phyloP scores from a whole-genome alignment of 2,113 vertebrate genomes.

The Asarcornis scutulata region DNA sequence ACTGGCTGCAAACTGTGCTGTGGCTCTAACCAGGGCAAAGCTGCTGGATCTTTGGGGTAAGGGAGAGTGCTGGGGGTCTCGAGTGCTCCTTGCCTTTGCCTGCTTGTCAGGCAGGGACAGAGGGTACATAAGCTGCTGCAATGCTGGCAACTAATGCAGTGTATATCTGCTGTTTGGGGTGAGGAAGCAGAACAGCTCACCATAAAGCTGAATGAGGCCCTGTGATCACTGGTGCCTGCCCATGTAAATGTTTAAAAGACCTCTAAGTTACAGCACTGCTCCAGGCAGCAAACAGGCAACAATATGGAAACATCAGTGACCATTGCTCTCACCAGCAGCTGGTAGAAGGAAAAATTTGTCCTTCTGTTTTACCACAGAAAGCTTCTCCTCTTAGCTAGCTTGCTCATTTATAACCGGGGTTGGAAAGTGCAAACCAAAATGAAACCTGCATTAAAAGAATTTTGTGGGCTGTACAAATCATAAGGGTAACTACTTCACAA shows the following conservation, averaged over 20 bases:
- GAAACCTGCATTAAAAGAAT: conserved; percentile 41
- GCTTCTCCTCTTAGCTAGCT: neutral
- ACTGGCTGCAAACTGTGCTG: neutral
- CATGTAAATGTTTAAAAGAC: neutral
- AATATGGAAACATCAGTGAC: neutral
- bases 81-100: neutral
- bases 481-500: conserved; percentile 46
- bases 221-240: neutral
- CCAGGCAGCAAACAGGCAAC: neutral
- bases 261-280: neutral
- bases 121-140: neutral
- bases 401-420: conserved; percentile 28
- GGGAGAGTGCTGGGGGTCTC: neutral
- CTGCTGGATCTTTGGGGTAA: rapidly evolving
- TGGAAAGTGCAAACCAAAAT: conserved; percentile 12
- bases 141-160: neutral
- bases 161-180: rapidly evolving
- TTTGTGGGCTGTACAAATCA: conserved; percentile 64
- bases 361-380: neutral
- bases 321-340: neutral
- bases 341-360: neutral
- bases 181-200: neutral
- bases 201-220: rapidly evolving
- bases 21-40: neutral
- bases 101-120: neutral